Evolutionary conservation across 2,113 vertebrate genomes (phyloP), one percentile per base, ranked within the genome.

Genomic region (Hippoglossus stenolepis): DNA sequence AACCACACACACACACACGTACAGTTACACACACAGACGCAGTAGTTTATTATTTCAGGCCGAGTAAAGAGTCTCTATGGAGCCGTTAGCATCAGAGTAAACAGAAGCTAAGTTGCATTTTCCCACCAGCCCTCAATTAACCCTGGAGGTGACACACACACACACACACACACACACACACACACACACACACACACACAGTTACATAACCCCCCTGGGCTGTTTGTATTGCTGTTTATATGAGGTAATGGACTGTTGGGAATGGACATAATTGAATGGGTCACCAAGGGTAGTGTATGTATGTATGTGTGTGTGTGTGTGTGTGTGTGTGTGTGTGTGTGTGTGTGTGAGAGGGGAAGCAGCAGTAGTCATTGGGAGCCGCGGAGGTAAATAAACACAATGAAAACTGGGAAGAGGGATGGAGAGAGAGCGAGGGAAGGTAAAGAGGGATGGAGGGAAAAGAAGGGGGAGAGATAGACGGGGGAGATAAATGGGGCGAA

Each of bases 221-320:
- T 93, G 86, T 92, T 94, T 94, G 87, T 88, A 65, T 87, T 82
- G 79, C 83, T 92, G 90, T 93, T 92, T 92, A 92, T 92, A 82
- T 92, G 90, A 91, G 88, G 84, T 89, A 89, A 90, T 90, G 87
- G 80, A 70, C 90, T 91, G 72, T 85, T 86, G 90, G 92, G 89
- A 88, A 40, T 67, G 89, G 79, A 75, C 45, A 51, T 86, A 91
- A 89, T 87, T 86, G 75, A 87, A 68, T 35, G 65, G 82, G 83
- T 91, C 85, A 83, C 70, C 58, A 56, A 69, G 79, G 79, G 84
- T 21, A 24, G 24, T 17, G 57, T 82, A 70, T 84, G 76, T 74
- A 35, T 74, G 53, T 65, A 23, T 65, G 64, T 67, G 24, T 10
- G 56, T 82, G 75, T 38, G 65, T 54, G 76, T 70, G 82, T 84